A percentile compares a stretch with the other conserved stretches of the same genome.
Evolutionary conservation across 2,888 invertebrate species (phyloP).

Genomic region (Leptodirus hochenwartii): DNA sequence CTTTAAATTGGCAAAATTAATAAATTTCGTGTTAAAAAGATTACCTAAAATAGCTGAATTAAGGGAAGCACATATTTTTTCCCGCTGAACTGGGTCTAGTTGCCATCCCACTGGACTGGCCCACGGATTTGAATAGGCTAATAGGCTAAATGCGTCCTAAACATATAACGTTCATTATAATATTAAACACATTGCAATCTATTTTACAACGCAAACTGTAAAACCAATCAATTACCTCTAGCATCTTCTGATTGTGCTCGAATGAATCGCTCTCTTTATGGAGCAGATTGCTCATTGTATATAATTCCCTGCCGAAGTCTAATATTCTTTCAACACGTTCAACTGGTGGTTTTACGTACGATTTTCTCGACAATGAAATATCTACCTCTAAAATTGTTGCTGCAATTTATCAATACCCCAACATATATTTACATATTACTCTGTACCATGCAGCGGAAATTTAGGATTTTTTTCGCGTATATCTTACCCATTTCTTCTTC

Average conservation of each 20-base stretch:
- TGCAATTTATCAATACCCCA: no score
- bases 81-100: conserved; percentile 83
- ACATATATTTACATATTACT: no score
- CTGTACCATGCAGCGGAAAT: no score
- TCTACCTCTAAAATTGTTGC: conserved; percentile 30
- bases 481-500: no score
- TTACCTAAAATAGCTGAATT: conserved; percentile 95
- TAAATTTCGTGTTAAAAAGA: background rate
- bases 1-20: background rate
- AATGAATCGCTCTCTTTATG: conserved; percentile 66
- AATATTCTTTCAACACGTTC: conserved; percentile 88
- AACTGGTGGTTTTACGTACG: conserved; percentile 56
- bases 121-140: conserved; percentile 97
- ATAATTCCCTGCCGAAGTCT: conserved; percentile 84
- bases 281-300: conserved; percentile 75
- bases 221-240: conserved; percentile 46
- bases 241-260: conserved; percentile 74
- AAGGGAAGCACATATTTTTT: conserved; percentile 86
- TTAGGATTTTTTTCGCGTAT: conserved; percentile 1
- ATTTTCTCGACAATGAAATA: conserved; percentile 22
- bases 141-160: conserved; percentile 91
- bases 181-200: conserved; percentile 1
- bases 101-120: conserved; percentile 93
- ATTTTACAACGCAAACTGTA: conserved; percentile 1
- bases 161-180: conserved; percentile 10